A percentile compares a stretch with the other conserved stretches of the same genome.
These are phyloP conservation scores for Gopherus flavomarginatus DNA, from an alignment of 2,113 vertebrate species.

Conservation along the genomic window DNA sequence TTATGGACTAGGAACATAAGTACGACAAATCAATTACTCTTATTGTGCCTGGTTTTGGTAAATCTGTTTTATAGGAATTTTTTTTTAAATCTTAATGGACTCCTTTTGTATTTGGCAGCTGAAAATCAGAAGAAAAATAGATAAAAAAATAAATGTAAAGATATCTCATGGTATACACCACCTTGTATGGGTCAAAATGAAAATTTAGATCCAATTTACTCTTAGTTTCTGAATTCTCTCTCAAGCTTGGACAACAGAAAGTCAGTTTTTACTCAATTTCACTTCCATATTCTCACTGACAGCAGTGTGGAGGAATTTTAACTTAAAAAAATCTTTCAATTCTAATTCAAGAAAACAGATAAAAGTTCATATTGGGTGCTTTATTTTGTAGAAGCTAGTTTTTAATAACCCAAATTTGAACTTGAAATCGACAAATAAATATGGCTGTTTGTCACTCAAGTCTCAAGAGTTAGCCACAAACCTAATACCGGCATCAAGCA, in stretches of 20 bases:
- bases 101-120: neutral
- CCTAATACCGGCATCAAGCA: slow-evolving; percentile 21
- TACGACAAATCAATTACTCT: neutral
- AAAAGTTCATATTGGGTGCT: neutral
- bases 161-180: neutral
- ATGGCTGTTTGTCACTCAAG: slow-evolving; percentile 1
- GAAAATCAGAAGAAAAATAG: neutral
- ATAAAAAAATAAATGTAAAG: neutral
- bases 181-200: neutral
- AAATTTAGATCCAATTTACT: neutral
- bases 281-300: neutral
- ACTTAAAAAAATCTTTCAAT: slow-evolving; percentile 48
- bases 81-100: neutral
- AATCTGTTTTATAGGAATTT: neutral
- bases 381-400: neutral
- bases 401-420: neutral
- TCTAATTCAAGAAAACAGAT: slow-evolving; percentile 7
- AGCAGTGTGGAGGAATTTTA: slow-evolving; percentile 52
- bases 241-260: neutral
- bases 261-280: neutral
- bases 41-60: neutral
- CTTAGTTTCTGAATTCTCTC: neutral
- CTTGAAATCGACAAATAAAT: slow-evolving; percentile 32
- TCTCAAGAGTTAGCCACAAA: slow-evolving; percentile 43
- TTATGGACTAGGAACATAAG: neutral